Base-by-base conservation (phyloP, 2,888 invertebrate species). In the Melieria picta region DNA sequence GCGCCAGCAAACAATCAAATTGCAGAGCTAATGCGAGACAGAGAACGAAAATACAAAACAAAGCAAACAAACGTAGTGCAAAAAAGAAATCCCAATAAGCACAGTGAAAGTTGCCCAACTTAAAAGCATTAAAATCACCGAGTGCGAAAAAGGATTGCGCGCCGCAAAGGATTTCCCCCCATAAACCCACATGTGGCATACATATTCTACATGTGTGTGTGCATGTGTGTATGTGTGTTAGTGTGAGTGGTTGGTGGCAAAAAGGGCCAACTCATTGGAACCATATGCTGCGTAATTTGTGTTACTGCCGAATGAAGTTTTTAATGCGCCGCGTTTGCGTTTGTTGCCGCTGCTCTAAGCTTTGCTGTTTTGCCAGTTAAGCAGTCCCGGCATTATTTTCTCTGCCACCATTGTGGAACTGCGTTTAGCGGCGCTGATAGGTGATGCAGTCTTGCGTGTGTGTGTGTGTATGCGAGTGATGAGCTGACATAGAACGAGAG, bases 221-320 rank as follows among this genome's bases (percentile, higher is more conserved):
- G 30, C 43, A n/a, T 55, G n/a, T 52, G 45, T 60, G 47, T 55
- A 7, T 43, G n/a, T 46, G 47, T 50, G 30, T 67, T 16, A 63
- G 42, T 47, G 62, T 47, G 10, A 10, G 64, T 52, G 11, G n/a
- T 56, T 45, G 46, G 9, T 11, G 45, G 46, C 69, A 56, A 65
- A 69, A 75, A 75, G 63, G 50, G 64, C 71, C 57, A 72, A 63
- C 83, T 85, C 85, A 85, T 86, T 86, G 85, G 83, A 83, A 86
- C 86, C 86, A 86, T 86, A 86, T 86, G 86, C 79, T 84, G 81
- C 80, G 84, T 86, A 86, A 86, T 86, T 86, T 86, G 86, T 85
- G 86, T 84, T 82, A 85, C 84, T 85, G 82, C 81, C 80, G 80
- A 79, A 80, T 81, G 81, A 81, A 81, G 79, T 83, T 80, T 74